Conservation (phyloP, 1,140 invertebrate genomes). For the Drosophila burlai region DNA sequence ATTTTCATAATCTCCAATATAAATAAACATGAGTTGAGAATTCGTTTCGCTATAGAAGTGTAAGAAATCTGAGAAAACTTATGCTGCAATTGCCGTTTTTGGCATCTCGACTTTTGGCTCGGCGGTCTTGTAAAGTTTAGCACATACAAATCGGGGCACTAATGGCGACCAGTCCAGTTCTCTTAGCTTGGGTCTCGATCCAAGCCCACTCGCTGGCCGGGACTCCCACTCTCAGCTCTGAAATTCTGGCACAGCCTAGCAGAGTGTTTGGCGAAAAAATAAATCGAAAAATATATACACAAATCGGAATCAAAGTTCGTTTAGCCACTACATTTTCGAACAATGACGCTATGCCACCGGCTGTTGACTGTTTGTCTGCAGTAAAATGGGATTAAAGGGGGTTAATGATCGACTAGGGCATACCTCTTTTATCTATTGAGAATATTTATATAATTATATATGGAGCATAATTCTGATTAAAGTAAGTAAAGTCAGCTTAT, state of each 20-base stretch:
- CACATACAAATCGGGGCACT: conserved; percentile 23
- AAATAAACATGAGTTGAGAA: conserved; percentile 48
- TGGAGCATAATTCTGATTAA: not conserved
- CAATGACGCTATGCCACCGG: conserved; percentile 65
- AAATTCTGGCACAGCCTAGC: conserved; percentile 40
- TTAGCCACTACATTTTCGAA: conserved; percentile 58
- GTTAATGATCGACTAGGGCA: not conserved
- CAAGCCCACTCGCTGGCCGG: conserved; percentile 32
- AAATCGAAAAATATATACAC: conserved; percentile 24
- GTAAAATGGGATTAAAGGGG: conserved; percentile 20
- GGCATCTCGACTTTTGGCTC: conserved; percentile 27
- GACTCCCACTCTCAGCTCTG: conserved; percentile 34
- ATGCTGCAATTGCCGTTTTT: conserved; percentile 58
- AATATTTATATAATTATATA: not conserved
- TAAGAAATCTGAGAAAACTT: conserved; percentile 16
- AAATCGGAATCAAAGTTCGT: conserved; percentile 38
- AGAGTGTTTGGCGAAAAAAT: conserved; percentile 22
- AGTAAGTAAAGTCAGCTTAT: not conserved
- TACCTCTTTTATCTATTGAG: not conserved
- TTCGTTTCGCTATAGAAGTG: conserved; percentile 1
- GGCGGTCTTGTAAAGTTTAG: conserved; percentile 29
- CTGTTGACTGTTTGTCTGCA: conserved; percentile 74
- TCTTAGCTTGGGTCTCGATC: not conserved
- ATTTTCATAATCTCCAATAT: conserved; percentile 40
- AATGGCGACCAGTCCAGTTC: conserved; percentile 33